phyloP scores from a whole-genome alignment of 2,888 invertebrate genomes.

The Tetranychus piercei region DNA sequence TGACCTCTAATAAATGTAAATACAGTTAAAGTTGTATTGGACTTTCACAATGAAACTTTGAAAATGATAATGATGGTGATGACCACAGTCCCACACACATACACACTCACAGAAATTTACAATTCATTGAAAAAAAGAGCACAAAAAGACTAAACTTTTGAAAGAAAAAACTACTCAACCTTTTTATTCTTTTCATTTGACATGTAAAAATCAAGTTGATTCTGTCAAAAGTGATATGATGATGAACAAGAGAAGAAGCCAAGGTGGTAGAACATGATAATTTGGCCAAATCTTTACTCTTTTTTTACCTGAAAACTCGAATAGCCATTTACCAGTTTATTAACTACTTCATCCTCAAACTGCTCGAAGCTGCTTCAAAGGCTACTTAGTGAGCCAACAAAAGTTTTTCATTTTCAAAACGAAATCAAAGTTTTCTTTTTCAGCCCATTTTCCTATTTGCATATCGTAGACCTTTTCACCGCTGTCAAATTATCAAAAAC shows the following conservation, averaged over 20 bases:
- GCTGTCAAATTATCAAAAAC: too few relatives aligned
- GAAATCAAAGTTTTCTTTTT: too few relatives aligned
- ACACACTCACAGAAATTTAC: background rate
- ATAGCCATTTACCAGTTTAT: too few relatives aligned
- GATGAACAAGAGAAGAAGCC: background rate
- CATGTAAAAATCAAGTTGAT: background rate
- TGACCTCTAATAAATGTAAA: background rate
- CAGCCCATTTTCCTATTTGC: too few relatives aligned
- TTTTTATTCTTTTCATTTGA: background rate
- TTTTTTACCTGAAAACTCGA: too few relatives aligned
- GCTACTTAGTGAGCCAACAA: too few relatives aligned
- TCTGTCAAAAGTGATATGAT: background rate
- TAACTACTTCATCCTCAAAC: too few relatives aligned
- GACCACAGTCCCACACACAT: background rate
- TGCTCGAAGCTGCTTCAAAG: too few relatives aligned
- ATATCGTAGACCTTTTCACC: too few relatives aligned
- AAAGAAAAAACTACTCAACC: background rate
- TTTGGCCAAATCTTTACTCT: too few relatives aligned
- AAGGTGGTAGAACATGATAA: too few relatives aligned
- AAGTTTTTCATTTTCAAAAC: too few relatives aligned
- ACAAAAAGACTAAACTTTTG: background rate
- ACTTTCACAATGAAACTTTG: background rate
- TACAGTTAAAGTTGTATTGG: background rate
- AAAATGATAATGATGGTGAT: conserved; percentile 1
- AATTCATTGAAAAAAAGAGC: background rate